A percentile compares a stretch with the other conserved stretches of the same genome.
These are phyloP conservation scores for Balanococcus diminutus DNA, from an alignment of 2,888 invertebrate species.

Conservation along the genomic window DNA sequence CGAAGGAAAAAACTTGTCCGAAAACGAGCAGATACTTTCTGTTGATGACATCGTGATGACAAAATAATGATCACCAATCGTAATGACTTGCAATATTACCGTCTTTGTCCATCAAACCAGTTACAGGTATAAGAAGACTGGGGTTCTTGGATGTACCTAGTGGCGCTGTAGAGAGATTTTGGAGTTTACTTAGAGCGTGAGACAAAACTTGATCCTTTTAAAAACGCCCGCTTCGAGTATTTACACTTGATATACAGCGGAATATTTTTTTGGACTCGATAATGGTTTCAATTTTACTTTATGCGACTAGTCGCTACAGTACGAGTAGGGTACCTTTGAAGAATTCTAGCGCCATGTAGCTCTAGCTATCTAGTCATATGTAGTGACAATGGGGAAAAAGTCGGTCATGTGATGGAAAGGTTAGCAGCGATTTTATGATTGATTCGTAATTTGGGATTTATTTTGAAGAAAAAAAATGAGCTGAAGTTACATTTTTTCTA, in stretches of 20 bases:
- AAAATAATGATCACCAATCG: constrained; percentile 55
- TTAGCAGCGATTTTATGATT: too few species aligned
- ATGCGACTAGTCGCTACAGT: too few species aligned
- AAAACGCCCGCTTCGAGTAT: neutral
- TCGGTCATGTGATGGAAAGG: too few species aligned
- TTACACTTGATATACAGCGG: neutral
- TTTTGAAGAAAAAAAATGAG: too few species aligned
- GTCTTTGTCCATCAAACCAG: constrained; percentile 53
- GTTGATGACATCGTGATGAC: constrained; percentile 55
- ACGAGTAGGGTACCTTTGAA: neutral
- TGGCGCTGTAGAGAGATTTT: neutral
- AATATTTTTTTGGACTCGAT: neutral
- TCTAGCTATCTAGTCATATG: too few species aligned
- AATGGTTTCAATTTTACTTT: too few species aligned
- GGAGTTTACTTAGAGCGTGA: neutral
- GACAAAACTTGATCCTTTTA: neutral
- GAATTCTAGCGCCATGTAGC: neutral
- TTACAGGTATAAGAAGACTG: neutral
- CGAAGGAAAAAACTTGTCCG: constrained; percentile 21
- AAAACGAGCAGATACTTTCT: constrained; percentile 24
- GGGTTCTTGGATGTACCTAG: neutral
- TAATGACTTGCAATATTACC: constrained; percentile 53
- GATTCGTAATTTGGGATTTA: too few species aligned
- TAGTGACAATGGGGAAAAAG: too few species aligned
- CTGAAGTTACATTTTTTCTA: too few species aligned